These are phyloP conservation scores for Galeruca laticollis DNA, from an alignment of 2,888 invertebrate species.

Conservation along the genomic window DNA sequence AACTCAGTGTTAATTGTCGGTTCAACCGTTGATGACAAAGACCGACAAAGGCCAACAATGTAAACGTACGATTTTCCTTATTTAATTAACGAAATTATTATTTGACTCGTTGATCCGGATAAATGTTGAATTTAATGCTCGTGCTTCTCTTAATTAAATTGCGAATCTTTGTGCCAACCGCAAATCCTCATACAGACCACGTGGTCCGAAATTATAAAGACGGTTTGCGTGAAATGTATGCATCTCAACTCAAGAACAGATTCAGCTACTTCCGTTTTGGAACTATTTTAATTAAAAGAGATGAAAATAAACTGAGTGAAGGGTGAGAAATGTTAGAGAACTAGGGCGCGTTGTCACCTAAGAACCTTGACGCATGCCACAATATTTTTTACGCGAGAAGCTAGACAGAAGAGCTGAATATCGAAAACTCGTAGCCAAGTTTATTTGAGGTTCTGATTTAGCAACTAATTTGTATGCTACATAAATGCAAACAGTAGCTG, in stretches of 20 bases:
- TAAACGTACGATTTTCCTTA: slow-evolving; percentile 30
- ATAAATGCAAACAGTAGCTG: no score
- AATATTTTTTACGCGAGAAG: no score
- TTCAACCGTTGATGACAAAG: slow-evolving; percentile 31
- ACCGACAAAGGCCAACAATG: slow-evolving; percentile 23
- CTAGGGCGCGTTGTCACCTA: no score
- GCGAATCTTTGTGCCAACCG: slow-evolving; percentile 33
- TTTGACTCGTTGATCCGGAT: slow-evolving; percentile 32
- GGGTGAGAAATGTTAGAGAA: no score
- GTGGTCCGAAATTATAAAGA: not conserved
- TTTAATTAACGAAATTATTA: slow-evolving; percentile 36
- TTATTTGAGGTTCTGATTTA: no score
- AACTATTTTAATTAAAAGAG: no score
- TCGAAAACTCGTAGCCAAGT: no score
- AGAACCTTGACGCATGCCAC: no score
- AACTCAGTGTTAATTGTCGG: slow-evolving; percentile 29
- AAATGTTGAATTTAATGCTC: slow-evolving; percentile 32
- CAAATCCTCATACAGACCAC: slow-evolving; percentile 16
- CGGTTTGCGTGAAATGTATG: not conserved
- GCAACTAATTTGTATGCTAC: no score
- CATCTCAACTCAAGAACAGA: not conserved
- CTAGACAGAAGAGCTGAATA: no score
- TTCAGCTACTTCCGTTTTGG: not conserved
- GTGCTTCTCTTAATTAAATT: slow-evolving; percentile 32
- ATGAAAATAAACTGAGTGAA: no score